Percentiles rank a stretch among this genome's conserved stretches.
These are phyloP conservation scores for Antheraea pernyi DNA, from an alignment of 1,140 invertebrate genomes.

Conservation along the genomic window DNA sequence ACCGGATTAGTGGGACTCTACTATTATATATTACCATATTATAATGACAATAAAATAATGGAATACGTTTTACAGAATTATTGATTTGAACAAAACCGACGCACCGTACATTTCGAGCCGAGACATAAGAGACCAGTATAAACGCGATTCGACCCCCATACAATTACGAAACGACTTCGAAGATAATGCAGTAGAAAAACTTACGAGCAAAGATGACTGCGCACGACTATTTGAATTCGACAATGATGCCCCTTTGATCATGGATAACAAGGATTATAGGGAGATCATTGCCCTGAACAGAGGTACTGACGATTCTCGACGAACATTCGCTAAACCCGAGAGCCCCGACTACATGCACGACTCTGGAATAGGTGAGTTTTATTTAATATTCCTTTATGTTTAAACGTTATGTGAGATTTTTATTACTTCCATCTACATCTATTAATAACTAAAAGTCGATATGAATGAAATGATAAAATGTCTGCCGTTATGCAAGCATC, in stretches of 20 bases:
- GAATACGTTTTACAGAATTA: constrained; percentile 55
- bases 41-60: not conserved
- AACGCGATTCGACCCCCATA: constrained; percentile 52
- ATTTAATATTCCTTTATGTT: constrained; percentile 12
- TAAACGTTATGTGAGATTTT: not conserved
- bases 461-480: too few species aligned
- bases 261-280: constrained; percentile 70
- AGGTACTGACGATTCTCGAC: constrained; percentile 64
- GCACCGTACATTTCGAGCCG: constrained; percentile 58
- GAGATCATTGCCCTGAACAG: constrained; percentile 68
- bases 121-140: constrained; percentile 55
- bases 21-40: not conserved
- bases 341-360: constrained; percentile 79
- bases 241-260: constrained; percentile 65
- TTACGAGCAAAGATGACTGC: constrained; percentile 73
- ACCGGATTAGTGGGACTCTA: too few species aligned
- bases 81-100: constrained; percentile 70
- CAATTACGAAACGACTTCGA: constrained; percentile 49
- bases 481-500: too few species aligned
- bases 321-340: constrained; percentile 67
- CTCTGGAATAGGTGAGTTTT: constrained; percentile 71
- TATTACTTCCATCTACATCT: too few species aligned
- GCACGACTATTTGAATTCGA: constrained; percentile 76
- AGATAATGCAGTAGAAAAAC: constrained; percentile 70
- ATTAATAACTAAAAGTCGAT: too few species aligned